A percentile compares a stretch with the other conserved stretches of the same genome.
phyloP scores from a whole-genome alignment of 2,113 vertebrate genomes.

The Laticauda colubrina region DNA sequence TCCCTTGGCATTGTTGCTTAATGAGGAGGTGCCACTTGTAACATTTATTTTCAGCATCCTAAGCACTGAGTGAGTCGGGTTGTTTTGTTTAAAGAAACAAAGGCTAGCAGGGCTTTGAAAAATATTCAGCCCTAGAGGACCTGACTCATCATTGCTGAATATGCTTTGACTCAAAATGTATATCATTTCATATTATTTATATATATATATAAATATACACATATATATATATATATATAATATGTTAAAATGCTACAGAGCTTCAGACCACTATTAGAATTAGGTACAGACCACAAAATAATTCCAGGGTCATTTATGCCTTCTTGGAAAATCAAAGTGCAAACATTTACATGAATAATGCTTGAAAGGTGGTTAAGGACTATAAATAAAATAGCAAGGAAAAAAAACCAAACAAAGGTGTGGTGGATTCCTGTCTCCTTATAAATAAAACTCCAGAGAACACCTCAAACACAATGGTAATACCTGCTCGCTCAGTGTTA shows the following conservation, averaged over 20 bases:
- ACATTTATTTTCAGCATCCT: constrained; percentile 51
- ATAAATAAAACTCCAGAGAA: constrained; percentile 52
- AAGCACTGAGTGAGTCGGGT: constrained; percentile 67
- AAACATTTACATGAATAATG: constrained; percentile 56
- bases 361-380: constrained; percentile 59
- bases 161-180: constrained; percentile 65
- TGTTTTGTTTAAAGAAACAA: constrained; percentile 42
- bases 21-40: constrained; percentile 61
- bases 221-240: background rate
- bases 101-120: constrained; percentile 58
- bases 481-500: constrained; percentile 70
- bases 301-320: constrained; percentile 53
- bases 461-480: constrained; percentile 50
- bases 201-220: background rate
- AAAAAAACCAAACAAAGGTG: constrained; percentile 53
- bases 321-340: constrained; percentile 67
- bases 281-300: constrained; percentile 56
- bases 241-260: constrained; percentile 66
- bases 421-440: constrained; percentile 48
- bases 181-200: constrained; percentile 64
- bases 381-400: constrained; percentile 69
- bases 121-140: constrained; percentile 43
- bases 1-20: constrained; percentile 55
- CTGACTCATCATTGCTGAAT: constrained; percentile 42
- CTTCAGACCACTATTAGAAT: constrained; percentile 61